phyloP scores from a whole-genome alignment of 2,797 vertebrate species.

The Pitangus sulphuratus region DNA sequence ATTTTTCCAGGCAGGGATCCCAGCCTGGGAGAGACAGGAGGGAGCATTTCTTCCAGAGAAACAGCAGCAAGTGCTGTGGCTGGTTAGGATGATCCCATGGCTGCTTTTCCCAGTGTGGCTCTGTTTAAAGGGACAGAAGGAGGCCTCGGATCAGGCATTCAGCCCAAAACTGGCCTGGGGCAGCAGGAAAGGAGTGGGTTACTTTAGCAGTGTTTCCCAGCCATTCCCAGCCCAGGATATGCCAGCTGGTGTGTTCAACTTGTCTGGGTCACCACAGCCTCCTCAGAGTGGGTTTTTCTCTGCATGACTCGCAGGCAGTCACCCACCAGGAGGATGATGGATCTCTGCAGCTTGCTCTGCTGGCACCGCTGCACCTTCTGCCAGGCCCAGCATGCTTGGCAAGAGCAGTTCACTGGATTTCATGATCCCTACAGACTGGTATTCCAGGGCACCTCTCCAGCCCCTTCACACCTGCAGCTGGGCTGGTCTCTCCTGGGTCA shows the following conservation, averaged over 20 bases:
- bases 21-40: neutral
- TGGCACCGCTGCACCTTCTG: neutral
- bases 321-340: neutral
- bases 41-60: neutral
- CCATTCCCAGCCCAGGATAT: neutral
- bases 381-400: fast-evolving
- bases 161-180: neutral
- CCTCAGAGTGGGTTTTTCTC: neutral
- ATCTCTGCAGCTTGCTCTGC: neutral
- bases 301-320: fast-evolving
- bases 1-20: constrained; percentile 46
- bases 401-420: neutral
- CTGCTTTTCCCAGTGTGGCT: fast-evolving
- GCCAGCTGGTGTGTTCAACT: neutral
- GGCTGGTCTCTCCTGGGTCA: neutral
- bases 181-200: neutral
- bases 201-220: neutral
- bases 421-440: neutral
- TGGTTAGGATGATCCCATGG: neutral
- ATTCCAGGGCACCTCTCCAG: neutral
- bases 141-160: neutral
- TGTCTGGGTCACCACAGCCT: neutral
- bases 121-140: neutral
- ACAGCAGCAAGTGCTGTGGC: neutral
- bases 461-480: neutral